Evolutionary conservation across 2,797 vertebrate species (phyloP).

Genomic region (Halcyon smyrnensis): DNA sequence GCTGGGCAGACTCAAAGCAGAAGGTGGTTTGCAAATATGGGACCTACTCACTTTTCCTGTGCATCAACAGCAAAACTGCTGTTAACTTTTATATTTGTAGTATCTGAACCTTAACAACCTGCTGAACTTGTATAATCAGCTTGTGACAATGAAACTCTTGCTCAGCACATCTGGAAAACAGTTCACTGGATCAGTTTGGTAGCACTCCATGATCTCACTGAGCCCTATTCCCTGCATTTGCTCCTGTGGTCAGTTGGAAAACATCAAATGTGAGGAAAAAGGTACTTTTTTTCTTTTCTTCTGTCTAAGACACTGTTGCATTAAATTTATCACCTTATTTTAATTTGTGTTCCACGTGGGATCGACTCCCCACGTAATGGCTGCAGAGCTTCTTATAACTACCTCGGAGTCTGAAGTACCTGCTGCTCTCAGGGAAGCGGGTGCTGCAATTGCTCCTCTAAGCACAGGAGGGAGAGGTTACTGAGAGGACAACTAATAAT

Average conservation of each 20-base stretch:
- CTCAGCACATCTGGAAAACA: constrained; percentile 28
- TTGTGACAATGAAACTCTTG: neutral
- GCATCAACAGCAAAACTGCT: neutral
- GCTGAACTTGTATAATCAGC: neutral
- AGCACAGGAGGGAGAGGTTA: constrained; percentile 22
- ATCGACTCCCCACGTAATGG: neutral
- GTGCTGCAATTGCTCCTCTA: neutral
- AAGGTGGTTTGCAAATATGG: neutral
- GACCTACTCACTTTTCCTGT: neutral
- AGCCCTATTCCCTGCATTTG: neutral
- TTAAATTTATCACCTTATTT: constrained; percentile 36
- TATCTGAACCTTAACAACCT: neutral
- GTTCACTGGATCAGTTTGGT: neutral
- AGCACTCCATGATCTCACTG: constrained; percentile 29
- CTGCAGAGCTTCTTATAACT: neutral
- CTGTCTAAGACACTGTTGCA: neutral
- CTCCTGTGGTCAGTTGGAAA: constrained; percentile 22
- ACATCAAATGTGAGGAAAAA: neutral
- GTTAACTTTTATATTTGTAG: neutral
- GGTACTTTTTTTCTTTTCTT: neutral
- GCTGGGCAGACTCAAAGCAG: neutral
- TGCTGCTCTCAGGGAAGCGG: constrained; percentile 13
- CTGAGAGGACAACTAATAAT: constrained; percentile 15
- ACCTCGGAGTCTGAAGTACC: neutral
- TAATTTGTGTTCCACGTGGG: neutral